Base-by-base conservation (phyloP, 2,797 vertebrate genomes). In the Tiaroga cobitis region DNA sequence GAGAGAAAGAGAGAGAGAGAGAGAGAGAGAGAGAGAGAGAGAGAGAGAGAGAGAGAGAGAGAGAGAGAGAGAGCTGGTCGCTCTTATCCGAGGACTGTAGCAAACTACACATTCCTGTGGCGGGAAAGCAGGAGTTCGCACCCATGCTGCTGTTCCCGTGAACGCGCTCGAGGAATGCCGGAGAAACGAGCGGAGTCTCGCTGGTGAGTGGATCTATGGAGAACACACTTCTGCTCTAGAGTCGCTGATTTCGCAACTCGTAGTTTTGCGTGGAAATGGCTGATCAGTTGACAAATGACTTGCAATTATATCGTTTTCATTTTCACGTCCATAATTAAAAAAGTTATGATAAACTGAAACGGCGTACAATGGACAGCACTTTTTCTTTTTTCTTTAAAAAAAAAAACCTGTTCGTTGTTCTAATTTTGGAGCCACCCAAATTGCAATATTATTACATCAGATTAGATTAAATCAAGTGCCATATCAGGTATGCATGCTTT, bases 221-320 rank as follows among this genome's bases (percentile, higher is more conserved):
- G 46, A 49, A 18, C 2, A 2, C 15, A 49, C 46, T 49, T 46
- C 43, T 46, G 43, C 43, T 46, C 43, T 46, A 72, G 9, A 72
- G 15, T 13, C 74, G 26, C 41, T 68, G 56, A 51, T 88, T 79
- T 86, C 83, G 69, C 81, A 85, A 83, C 83, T 46, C 59, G 18
- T 51, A 63, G 37, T 79, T n/a, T 78, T 82, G 32, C 70, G 10
- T 70, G 61, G 18, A 76, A 41, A 65, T 69, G 29, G n/a, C 41
- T 24, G 13, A 37, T 83, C 26, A 4, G 11, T 32, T 41, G 32
- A 76, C 68, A 21, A 9, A 78, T 54, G 16, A 24, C 3, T 34
- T 67, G n/a, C 56, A 41, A 18, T 19, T 32, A 3, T 24, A 16
- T 72, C 16, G 8, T 46, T 32, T 59, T 18, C 24, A 70, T 54